Evolutionary conservation across 37 sponge, comb jelly and placozoan genomes (phyloP).

Genomic region (Agelas oroides): DNA sequence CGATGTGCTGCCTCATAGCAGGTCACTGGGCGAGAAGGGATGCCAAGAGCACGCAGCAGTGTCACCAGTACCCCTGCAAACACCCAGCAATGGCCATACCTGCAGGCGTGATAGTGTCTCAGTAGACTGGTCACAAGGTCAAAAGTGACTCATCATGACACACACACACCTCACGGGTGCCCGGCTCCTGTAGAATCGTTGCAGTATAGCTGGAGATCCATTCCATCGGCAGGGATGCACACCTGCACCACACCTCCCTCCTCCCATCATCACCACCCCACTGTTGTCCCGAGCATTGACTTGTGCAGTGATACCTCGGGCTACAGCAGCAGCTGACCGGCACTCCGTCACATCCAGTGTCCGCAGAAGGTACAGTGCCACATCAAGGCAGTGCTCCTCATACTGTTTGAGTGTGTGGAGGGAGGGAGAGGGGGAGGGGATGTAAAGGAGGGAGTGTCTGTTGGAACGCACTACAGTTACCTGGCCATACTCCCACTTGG

Average conservation of each 20-base stretch:
- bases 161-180: slow-evolving; percentile 70
- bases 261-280: slow-evolving; percentile 12
- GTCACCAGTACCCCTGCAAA: slow-evolving; percentile 79
- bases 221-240: slow-evolving; percentile 78
- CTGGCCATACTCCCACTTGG: slow-evolving; percentile 84
- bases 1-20: slow-evolving; percentile 80
- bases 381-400: slow-evolving; percentile 65
- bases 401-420: slow-evolving; percentile 36
- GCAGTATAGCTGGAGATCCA: slow-evolving; percentile 72
- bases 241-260: slow-evolving; percentile 51
- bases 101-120: slow-evolving; percentile 4
- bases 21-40: slow-evolving; percentile 82
- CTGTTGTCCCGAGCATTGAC: slow-evolving; percentile 16
- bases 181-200: slow-evolving; percentile 49
- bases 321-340: slow-evolving; percentile 44
- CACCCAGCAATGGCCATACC: slow-evolving; percentile 89
- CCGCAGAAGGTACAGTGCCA: slow-evolving; percentile 58
- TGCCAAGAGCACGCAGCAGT: slow-evolving; percentile 78
- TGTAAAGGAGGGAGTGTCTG: background rate
- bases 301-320: slow-evolving; percentile 33
- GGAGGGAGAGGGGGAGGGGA: background rate
- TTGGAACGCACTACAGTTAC: slow-evolving; percentile 7
- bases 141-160: too few species aligned
- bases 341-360: slow-evolving; percentile 66
- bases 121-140: too few species aligned